phyloP scores from a whole-genome alignment of 2,797 vertebrate species.

The Salmo trutta region DNA sequence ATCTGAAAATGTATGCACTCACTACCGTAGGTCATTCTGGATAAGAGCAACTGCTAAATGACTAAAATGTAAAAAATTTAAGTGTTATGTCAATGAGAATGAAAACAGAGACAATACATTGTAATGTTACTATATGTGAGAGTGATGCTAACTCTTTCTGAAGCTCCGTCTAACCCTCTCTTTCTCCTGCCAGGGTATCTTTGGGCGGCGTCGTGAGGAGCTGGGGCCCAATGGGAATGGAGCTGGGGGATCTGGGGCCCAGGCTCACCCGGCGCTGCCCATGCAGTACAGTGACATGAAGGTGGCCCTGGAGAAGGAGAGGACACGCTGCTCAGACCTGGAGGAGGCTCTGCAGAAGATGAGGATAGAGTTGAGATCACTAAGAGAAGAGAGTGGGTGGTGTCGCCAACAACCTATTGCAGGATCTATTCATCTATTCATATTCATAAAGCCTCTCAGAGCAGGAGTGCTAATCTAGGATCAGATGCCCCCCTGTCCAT shows the following conservation, averaged over 20 bases:
- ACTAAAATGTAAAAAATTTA: no score
- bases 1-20: no score
- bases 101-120: no score
- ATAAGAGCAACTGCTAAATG: no score
- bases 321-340: conserved; percentile 90
- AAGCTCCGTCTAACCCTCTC: neutral
- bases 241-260: conserved; percentile 46
- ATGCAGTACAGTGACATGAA: conserved; percentile 98
- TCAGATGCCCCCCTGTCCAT: no score
- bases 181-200: conserved; percentile 87
- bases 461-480: no score
- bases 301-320: conserved; percentile 94
- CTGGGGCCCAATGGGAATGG: conserved; percentile 86
- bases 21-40: no score
- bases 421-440: no score
- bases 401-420: neutral
- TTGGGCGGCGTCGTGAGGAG: conserved; percentile 94
- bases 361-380: conserved; percentile 92
- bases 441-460: no score
- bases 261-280: conserved; percentile 76
- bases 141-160: neutral
- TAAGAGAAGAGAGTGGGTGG: conserved; percentile 88
- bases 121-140: no score
- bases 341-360: conserved; percentile 98
- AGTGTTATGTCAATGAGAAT: no score